Evolutionary conservation across 35 echinoderm and acorn worm species (phyloP).

Genomic region (Acanthaster planci): DNA sequence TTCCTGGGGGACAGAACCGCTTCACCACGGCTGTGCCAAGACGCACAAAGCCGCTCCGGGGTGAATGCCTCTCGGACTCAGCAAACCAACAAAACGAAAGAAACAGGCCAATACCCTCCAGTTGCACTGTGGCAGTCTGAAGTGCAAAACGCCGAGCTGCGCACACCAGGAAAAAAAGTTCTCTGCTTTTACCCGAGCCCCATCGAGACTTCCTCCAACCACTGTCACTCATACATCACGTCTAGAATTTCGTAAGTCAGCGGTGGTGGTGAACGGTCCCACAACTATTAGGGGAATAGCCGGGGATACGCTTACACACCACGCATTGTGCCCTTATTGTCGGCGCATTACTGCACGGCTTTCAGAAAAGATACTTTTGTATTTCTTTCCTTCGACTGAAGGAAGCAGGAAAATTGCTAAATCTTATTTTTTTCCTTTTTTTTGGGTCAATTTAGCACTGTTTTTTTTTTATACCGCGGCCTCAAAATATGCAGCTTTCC

Average conservation of each 20-base stretch:
- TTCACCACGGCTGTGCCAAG: background rate
- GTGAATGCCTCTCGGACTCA: background rate
- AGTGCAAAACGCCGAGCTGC: background rate
- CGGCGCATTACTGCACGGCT: background rate
- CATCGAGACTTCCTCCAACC: background rate
- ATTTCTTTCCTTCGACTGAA: background rate
- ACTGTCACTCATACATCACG: constrained; percentile 7
- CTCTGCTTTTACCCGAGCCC: background rate
- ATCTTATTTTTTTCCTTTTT: background rate
- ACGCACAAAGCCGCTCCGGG: background rate
- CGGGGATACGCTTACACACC: background rate
- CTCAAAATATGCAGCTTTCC: background rate
- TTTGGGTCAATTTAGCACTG: too few species aligned
- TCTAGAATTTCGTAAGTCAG: background rate
- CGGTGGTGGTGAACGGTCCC: background rate
- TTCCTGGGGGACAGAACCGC: background rate
- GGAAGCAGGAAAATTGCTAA: background rate
- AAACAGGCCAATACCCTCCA: constrained; percentile 18
- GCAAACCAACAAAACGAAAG: background rate
- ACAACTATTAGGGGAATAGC: background rate
- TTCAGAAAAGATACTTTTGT: constrained; percentile 12
- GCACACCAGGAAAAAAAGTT: background rate
- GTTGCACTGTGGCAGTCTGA: background rate
- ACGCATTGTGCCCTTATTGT: background rate
- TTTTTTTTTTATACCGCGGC: too few species aligned